Evolutionary conservation across 1,140 invertebrate genomes (phyloP).

Genomic region (Macrobrachium rosenbergii): DNA sequence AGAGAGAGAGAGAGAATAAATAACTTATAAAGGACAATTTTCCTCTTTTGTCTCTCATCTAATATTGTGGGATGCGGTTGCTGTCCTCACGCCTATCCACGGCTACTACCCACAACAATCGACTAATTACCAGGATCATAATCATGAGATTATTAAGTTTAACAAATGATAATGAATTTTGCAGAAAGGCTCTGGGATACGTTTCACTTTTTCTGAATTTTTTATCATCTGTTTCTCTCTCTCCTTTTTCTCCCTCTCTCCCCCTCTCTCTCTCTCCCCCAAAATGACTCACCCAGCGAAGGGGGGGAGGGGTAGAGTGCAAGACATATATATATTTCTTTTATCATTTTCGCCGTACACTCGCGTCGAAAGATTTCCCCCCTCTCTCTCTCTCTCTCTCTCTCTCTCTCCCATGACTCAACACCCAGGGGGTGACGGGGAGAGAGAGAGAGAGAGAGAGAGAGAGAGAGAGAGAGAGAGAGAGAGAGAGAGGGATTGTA

Average conservation of each 20-base stretch:
- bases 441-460: slow-evolving; percentile 29
- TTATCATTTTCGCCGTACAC: background rate
- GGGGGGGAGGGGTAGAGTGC: background rate
- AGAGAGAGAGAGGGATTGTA: no score
- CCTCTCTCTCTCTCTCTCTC: slow-evolving; percentile 14
- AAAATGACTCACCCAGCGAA: no score
- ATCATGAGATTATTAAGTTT: no score
- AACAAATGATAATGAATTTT: background rate
- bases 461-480: slow-evolving; percentile 27
- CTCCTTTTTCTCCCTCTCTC: background rate
- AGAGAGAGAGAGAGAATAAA: no score
- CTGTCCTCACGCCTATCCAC: no score
- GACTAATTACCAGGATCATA: no score
- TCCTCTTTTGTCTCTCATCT: no score
- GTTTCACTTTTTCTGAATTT: slow-evolving; percentile 3
- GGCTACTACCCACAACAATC: no score
- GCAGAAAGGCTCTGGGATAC: background rate
- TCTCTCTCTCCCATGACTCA: background rate
- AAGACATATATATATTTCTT: background rate
- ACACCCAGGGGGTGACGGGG: background rate
- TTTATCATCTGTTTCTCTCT: background rate
- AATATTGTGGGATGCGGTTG: no score
- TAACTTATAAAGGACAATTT: no score
- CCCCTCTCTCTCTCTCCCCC: slow-evolving; percentile 18
- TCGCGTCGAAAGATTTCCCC: background rate